Evolutionary conservation across 2,888 invertebrate genomes (phyloP).

Genomic region (Leucoma salicis): DNA sequence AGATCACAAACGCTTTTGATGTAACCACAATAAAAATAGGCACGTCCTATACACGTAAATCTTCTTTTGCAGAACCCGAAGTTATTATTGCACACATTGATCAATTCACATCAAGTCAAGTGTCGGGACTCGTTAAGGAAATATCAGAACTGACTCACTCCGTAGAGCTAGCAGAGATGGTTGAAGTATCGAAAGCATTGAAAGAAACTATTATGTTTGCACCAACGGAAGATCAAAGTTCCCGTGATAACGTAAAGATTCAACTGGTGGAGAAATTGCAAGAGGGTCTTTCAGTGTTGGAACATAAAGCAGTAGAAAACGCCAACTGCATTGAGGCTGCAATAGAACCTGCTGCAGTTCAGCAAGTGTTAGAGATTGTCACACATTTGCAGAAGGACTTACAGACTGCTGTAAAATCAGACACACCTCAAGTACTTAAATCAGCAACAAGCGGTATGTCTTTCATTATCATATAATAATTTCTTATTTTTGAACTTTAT

Average conservation of each 20-base stretch:
- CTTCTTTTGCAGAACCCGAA: slow-evolving; percentile 21
- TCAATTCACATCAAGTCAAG: slow-evolving; percentile 35
- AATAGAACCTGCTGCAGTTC: slow-evolving; percentile 24
- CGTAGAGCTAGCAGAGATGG: slow-evolving; percentile 25
- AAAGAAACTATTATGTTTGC: slow-evolving; percentile 27
- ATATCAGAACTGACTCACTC: slow-evolving; percentile 26
- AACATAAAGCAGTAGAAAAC: slow-evolving; percentile 38
- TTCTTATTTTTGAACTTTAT: too few species aligned
- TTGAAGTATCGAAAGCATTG: slow-evolving; percentile 22
- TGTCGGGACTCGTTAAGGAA: slow-evolving; percentile 29
- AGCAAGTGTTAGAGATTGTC: slow-evolving; percentile 42
- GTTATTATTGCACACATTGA: slow-evolving; percentile 37
- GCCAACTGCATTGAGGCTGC: slow-evolving; percentile 27
- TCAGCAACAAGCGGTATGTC: slow-evolving; percentile 18
- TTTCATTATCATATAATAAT: too few species aligned
- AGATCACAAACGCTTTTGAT: too few species aligned
- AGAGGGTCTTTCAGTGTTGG: slow-evolving; percentile 36
- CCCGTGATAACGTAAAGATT: slow-evolving; percentile 18
- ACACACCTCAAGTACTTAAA: slow-evolving; percentile 15
- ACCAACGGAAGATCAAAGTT: slow-evolving; percentile 6
- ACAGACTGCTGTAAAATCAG: slow-evolving; percentile 20
- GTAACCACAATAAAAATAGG: too few species aligned
- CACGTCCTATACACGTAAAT: too few species aligned
- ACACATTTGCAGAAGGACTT: slow-evolving; percentile 50
- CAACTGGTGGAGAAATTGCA: slow-evolving; percentile 37